phyloP scores from a whole-genome alignment of 1,140 invertebrate species.

The Brachionus calyciflorus region DNA sequence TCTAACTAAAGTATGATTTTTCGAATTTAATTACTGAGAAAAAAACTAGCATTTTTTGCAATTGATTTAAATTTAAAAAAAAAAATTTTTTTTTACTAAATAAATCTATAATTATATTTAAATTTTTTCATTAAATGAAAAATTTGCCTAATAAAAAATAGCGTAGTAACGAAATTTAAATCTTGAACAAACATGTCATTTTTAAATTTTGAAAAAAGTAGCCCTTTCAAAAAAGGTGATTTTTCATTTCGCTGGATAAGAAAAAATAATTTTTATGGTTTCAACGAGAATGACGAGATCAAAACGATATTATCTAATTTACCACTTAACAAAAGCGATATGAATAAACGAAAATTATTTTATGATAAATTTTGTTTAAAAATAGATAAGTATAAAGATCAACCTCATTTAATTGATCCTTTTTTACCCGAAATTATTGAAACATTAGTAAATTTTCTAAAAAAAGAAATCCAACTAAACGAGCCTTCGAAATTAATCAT shows the following conservation, averaged over 20 bases:
- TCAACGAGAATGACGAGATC: slow-evolving; percentile 70
- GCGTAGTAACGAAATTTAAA: background rate
- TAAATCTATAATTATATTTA: too few species aligned
- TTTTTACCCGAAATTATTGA: slow-evolving; percentile 64
- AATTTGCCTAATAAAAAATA: background rate
- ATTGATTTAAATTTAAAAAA: too few species aligned
- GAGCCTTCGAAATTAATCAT: background rate
- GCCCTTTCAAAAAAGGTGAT: background rate
- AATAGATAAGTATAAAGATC: slow-evolving; percentile 84
- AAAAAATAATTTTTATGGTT: slow-evolving; percentile 64
- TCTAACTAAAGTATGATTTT: too few species aligned
- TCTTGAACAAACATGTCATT: background rate
- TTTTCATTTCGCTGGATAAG: slow-evolving; percentile 48
- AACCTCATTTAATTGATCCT: slow-evolving; percentile 85
- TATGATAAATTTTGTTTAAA: slow-evolving; percentile 62
- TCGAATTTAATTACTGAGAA: too few species aligned
- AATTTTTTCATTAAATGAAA: background rate
- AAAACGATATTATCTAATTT: slow-evolving; percentile 66
- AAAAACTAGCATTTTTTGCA: too few species aligned
- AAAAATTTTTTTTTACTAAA: too few species aligned
- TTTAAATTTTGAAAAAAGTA: background rate
- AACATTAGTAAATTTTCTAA: background rate
- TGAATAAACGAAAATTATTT: slow-evolving; percentile 52
- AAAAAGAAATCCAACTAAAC: background rate
- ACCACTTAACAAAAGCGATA: slow-evolving; percentile 61